Conservation (phyloP, 2,888 invertebrate species). For the Hoplodrina ambigua region DNA sequence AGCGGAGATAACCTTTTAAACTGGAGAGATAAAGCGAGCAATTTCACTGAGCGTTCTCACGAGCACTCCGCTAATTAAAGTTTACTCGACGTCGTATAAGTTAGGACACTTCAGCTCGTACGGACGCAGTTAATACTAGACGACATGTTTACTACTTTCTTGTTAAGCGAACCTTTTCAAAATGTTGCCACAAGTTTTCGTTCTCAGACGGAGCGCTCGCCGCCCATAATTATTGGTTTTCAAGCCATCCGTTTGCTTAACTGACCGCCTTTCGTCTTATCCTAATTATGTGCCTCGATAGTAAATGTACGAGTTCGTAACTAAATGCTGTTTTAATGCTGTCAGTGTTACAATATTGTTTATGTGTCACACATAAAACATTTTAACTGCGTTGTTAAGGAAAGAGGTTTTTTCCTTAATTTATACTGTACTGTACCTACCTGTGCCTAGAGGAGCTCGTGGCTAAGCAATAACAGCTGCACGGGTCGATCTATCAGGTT, state of each 20-base stretch:
- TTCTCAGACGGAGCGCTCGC: conserved; percentile 36
- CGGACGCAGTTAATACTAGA: conserved; percentile 42
- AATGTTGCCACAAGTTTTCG: conserved; percentile 50
- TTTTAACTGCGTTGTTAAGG: neutral
- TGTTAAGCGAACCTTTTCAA: conserved; percentile 56
- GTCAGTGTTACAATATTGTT: conserved; percentile 39
- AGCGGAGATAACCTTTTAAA: conserved; percentile 69
- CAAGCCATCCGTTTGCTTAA: conserved; percentile 58
- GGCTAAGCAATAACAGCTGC: too few relatives aligned
- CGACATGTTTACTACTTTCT: conserved; percentile 60
- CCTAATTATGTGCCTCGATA: conserved; percentile 60
- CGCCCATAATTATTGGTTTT: conserved; percentile 56
- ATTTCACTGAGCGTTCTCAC: conserved; percentile 65
- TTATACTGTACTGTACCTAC: neutral
- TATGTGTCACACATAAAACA: conserved; percentile 15
- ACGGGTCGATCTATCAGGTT: too few relatives aligned
- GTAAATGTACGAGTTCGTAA: conserved; percentile 41
- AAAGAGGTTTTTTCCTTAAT: neutral
- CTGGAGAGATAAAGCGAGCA: conserved; percentile 62
- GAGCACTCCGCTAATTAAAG: conserved; percentile 59
- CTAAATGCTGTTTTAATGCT: conserved; percentile 41
- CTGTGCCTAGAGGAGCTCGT: too few relatives aligned
- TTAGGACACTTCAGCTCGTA: conserved; percentile 41
- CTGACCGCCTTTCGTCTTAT: conserved; percentile 59
- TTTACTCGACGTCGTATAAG: conserved; percentile 49